Evolutionary conservation across 2,113 vertebrate genomes (phyloP), one percentile per base, ranked within the genome.

Genomic region (Oreochromis aureus): DNA sequence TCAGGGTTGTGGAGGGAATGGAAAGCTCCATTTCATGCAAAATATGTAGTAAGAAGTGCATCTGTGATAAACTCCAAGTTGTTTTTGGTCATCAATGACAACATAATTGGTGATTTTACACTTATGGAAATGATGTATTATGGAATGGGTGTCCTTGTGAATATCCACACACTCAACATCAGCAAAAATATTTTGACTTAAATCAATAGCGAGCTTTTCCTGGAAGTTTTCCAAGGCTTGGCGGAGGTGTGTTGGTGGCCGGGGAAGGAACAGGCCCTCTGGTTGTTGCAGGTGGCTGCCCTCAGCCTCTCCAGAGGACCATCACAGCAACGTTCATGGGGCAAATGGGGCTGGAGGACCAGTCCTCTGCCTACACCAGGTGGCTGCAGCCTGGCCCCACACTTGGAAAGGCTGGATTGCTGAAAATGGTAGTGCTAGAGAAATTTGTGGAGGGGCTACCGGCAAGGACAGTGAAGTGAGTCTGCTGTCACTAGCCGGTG

Each of bases 41-140:
- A 54, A 55, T 11, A 4, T 94, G 2, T 10, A 22, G 18, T 97
- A 18, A 96, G 93, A 79, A 94, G 48, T 11, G 8, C 97, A 16
- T 96, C 94, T 2, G 24, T 97, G 22, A 66, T 89, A 66, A 96
- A 95, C 51, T 89, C 94, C 76, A 96, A 86, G 1, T 92, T 98
- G 13, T 97, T 96, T 18, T 78, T 98, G 27, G 98, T 98, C 89
- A 56, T 97, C 4, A 95, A 93, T 69, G 94, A 90, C 32, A 98
- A 98, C 92, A 87, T 97, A 46, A 82, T 98, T 15, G 91, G 56
- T 18, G 97, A 97, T 79, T n/a, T 79, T 3, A 79, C 91, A 6
- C 81, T 98, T 48, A 0, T 4, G 16, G 82, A 96, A 48, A 93
- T 96, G 9, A 82, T 97, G 19, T 97, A 97, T 63, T 7, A 86